Conservation (phyloP, 2,113 vertebrate genomes). For the Tenrec ecaudatus region DNA sequence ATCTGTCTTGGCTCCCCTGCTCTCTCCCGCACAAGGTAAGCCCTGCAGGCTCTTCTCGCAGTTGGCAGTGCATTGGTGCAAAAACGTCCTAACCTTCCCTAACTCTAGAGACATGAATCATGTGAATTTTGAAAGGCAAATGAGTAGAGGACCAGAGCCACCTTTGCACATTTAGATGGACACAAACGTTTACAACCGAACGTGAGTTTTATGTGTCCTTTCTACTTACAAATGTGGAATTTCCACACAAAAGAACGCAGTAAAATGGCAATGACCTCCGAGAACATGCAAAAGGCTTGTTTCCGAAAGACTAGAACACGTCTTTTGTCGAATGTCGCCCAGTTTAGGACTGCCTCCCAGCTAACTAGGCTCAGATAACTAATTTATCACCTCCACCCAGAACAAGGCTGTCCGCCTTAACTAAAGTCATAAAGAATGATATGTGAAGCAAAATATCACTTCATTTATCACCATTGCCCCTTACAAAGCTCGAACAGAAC, state of each 20-base stretch:
- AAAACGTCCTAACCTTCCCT: constrained; percentile 28
- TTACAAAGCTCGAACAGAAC: not conserved
- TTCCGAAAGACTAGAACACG: constrained; percentile 41
- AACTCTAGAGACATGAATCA: constrained; percentile 46
- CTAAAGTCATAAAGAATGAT: not conserved
- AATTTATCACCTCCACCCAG: constrained; percentile 35
- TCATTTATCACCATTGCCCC: constrained; percentile 44
- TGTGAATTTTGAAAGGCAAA: constrained; percentile 49
- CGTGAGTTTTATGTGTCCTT: not conserved
- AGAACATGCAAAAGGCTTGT: not conserved
- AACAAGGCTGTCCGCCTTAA: not conserved
- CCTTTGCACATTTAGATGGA: constrained; percentile 45
- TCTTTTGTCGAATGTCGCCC: constrained; percentile 10
- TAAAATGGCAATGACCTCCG: not conserved
- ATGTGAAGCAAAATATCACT: constrained; percentile 1
- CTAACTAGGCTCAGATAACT: constrained; percentile 41
- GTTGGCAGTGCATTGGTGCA: constrained; percentile 1
- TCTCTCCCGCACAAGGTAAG: not conserved
- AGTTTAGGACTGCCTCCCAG: constrained; percentile 3
- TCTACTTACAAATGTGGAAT: constrained; percentile 65
- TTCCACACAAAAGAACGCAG: constrained; percentile 44
- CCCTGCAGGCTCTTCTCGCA: not conserved
- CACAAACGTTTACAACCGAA: constrained; percentile 33
- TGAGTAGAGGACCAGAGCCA: not conserved
- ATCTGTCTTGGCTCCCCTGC: not conserved